Conservation (phyloP, 2,113 vertebrate species). For the Reinhardtius hippoglossoides region DNA sequence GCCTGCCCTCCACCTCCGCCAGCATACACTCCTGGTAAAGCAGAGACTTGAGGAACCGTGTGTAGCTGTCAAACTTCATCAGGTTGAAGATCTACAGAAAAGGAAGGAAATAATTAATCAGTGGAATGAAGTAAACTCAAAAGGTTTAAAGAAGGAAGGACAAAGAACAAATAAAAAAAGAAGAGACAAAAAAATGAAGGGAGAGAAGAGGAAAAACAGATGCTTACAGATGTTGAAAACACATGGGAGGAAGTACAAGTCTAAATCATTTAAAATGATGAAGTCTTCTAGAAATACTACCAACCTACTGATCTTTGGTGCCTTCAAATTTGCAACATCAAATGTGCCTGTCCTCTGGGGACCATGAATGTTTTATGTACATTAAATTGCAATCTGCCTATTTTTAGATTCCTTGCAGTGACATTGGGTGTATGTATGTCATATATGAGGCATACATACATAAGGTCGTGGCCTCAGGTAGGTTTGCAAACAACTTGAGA, state of each 20-base stretch:
- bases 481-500: too few species aligned
- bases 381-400: not conserved
- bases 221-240: not conserved
- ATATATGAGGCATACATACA: not conserved
- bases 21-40: conserved; percentile 97
- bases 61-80: conserved; percentile 99
- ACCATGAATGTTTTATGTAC: not conserved
- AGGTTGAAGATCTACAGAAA: conserved; percentile 94
- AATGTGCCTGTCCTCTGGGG: too few species aligned
- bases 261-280: too few species aligned
- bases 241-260: not conserved
- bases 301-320: too few species aligned
- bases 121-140: not conserved
- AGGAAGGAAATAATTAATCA: not conserved
- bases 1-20: conserved; percentile 94
- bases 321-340: too few species aligned
- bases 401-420: not conserved
- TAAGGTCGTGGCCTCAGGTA: too few species aligned
- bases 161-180: not conserved
- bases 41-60: conserved; percentile 95
- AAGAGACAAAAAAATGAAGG: not conserved
- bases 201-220: too few species aligned
- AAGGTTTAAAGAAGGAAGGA: too few species aligned
- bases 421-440: not conserved
- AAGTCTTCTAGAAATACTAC: too few species aligned